phyloP scores from a whole-genome alignment of 2,797 vertebrate genomes.

The Discoglossus pictus region DNA sequence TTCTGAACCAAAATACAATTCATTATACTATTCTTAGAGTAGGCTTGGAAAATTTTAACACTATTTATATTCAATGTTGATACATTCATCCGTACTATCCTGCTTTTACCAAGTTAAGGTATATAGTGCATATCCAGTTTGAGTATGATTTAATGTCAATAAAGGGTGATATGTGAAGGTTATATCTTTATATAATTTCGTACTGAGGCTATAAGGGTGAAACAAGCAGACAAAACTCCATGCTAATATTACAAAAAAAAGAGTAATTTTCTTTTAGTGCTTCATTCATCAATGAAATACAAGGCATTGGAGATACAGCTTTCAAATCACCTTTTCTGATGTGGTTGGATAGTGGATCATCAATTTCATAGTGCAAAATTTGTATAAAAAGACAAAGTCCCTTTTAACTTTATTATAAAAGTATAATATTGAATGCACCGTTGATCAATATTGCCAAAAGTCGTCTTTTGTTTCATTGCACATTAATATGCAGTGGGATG shows the following conservation, averaged over 20 bases:
- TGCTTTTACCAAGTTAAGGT: slow-evolving; percentile 10
- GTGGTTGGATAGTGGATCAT: no score
- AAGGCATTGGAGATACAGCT: not conserved
- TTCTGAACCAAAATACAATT: no score
- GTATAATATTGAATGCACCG: no score
- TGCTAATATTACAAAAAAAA: not conserved
- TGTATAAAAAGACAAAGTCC: no score
- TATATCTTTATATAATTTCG: slow-evolving; percentile 14
- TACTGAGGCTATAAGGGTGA: slow-evolving; percentile 10
- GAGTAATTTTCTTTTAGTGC: not conserved
- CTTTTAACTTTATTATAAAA: no score
- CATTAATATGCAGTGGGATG: not conserved
- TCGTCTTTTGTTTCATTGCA: slow-evolving; percentile 1
- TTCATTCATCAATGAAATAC: not conserved
- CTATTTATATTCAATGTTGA: not conserved
- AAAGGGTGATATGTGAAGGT: slow-evolving; percentile 21
- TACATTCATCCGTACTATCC: not conserved
- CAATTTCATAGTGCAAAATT: no score
- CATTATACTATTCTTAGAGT: no score
- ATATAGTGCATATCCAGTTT: slow-evolving; percentile 4
- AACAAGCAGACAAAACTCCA: slow-evolving; percentile 1
- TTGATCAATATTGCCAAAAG: slow-evolving; percentile 4
- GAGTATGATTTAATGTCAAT: slow-evolving; percentile 13
- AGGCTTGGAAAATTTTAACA: no score
- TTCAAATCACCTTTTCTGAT: not conserved